Percentiles rank a stretch among this genome's conserved stretches.
These are phyloP conservation scores for Zaprionus obscuricornis DNA, from an alignment of 2,888 invertebrate genomes.

Conservation along the genomic window DNA sequence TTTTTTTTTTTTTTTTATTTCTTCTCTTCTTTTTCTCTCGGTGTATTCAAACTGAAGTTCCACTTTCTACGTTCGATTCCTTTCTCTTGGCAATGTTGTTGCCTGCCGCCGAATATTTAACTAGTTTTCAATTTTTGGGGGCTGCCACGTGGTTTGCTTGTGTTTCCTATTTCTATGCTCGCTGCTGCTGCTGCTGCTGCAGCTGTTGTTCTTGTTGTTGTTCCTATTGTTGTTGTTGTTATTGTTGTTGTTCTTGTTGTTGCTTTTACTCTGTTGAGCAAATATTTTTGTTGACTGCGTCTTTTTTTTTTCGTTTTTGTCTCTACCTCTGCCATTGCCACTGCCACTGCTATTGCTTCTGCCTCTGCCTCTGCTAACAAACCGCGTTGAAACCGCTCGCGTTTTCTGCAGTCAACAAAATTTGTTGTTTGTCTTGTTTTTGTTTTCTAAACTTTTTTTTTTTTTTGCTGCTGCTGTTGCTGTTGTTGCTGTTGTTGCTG, in stretches of 20 bases:
- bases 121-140: slow-evolving; percentile 71
- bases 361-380: slow-evolving; percentile 3
- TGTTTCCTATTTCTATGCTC: no score
- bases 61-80: slow-evolving; percentile 46
- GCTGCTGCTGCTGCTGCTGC: slow-evolving; percentile 7
- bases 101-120: slow-evolving; percentile 65
- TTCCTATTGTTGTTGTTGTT: slow-evolving; percentile 9
- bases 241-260: slow-evolving; percentile 12
- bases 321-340: no score
- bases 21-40: slow-evolving; percentile 22
- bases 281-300: slow-evolving; percentile 41
- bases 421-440: slow-evolving; percentile 27
- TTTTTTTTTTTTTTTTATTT: slow-evolving; percentile 14
- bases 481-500: slow-evolving; percentile 13
- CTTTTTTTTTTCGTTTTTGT: slow-evolving; percentile 8
- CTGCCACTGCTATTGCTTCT: no score
- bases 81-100: no score
- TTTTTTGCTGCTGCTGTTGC: not conserved
- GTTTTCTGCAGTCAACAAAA: slow-evolving; percentile 45
- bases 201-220: slow-evolving; percentile 13
- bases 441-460: slow-evolving; percentile 24
- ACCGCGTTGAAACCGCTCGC: slow-evolving; percentile 24
- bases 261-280: slow-evolving; percentile 22
- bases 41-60: slow-evolving; percentile 21
- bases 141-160: slow-evolving; percentile 46